phyloP scores from a whole-genome alignment of 1,140 invertebrate genomes.

The Listronotus bonariensis region DNA sequence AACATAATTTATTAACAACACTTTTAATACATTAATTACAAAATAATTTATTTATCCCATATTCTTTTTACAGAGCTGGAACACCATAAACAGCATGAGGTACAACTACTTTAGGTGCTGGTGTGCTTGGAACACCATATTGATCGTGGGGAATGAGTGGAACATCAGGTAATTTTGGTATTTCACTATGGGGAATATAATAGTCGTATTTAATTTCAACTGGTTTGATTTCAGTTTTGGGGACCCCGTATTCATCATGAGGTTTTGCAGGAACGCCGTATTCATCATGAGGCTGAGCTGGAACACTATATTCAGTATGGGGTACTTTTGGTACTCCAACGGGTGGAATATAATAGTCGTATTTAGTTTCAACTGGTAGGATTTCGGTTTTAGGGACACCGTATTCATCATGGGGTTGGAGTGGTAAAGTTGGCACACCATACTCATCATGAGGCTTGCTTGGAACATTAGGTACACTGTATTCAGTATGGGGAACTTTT shows the following conservation, averaged over 20 bases:
- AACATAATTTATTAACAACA: too few relatives aligned
- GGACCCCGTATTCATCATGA: constrained; percentile 11
- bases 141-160: not conserved
- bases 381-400: constrained; percentile 4
- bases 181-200: constrained; percentile 8
- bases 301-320: constrained; percentile 19
- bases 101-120: not conserved
- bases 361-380: not conserved
- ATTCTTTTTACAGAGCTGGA: constrained; percentile 8
- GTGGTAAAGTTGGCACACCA: constrained; percentile 1
- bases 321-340: constrained; percentile 5
- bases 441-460: constrained; percentile 13
- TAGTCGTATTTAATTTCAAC: constrained; percentile 10
- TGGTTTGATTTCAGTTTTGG: not conserved
- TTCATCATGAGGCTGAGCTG: constrained; percentile 1
- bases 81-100: constrained; percentile 26
- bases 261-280: constrained; percentile 10
- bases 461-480: constrained; percentile 11
- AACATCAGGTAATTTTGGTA: constrained; percentile 5
- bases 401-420: not conserved
- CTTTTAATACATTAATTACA: too few relatives aligned
- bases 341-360: constrained; percentile 13
- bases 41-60: not conserved
- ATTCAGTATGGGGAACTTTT: not conserved
- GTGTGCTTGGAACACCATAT: constrained; percentile 5